Conservation (phyloP, 2,888 invertebrate species). For the Apotomis turbidana region DNA sequence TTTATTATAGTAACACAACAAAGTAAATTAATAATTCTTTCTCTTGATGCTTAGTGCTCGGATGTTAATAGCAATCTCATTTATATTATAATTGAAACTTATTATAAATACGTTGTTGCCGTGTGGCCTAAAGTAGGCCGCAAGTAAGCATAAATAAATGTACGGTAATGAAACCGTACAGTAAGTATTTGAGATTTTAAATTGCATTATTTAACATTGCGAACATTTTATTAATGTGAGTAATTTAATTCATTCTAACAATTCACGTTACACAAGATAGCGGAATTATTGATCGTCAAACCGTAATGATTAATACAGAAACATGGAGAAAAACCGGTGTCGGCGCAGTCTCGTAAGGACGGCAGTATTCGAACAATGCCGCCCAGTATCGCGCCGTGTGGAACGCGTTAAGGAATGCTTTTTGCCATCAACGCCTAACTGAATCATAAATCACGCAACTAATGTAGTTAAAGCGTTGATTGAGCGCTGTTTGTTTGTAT, state of each 20-base stretch:
- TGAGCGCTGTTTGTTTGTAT: slow-evolving; percentile 35
- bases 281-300: not conserved
- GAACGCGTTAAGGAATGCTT: slow-evolving; percentile 29
- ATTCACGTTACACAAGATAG: not conserved
- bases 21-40: too few relatives aligned
- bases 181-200: too few relatives aligned
- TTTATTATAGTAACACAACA: too few relatives aligned
- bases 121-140: too few relatives aligned
- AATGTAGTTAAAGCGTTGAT: slow-evolving; percentile 37
- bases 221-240: not conserved
- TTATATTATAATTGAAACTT: too few relatives aligned
- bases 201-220: not conserved
- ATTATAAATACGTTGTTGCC: too few relatives aligned
- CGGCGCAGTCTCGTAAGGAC: slow-evolving; percentile 16
- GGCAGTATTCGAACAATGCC: slow-evolving; percentile 17
- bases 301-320: slow-evolving; percentile 1
- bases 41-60: too few relatives aligned
- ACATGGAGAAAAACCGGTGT: slow-evolving; percentile 9
- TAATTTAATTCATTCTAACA: not conserved
- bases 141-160: too few relatives aligned
- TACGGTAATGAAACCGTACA: too few relatives aligned
- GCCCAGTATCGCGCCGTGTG: slow-evolving; percentile 11
- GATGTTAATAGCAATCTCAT: too few relatives aligned
- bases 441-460: slow-evolving; percentile 29
- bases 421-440: slow-evolving; percentile 25